Percentiles rank a stretch among this genome's conserved stretches.
phyloP scores from a whole-genome alignment of 2,113 vertebrate genomes.

The Sphaerodactylus townsendi region DNA sequence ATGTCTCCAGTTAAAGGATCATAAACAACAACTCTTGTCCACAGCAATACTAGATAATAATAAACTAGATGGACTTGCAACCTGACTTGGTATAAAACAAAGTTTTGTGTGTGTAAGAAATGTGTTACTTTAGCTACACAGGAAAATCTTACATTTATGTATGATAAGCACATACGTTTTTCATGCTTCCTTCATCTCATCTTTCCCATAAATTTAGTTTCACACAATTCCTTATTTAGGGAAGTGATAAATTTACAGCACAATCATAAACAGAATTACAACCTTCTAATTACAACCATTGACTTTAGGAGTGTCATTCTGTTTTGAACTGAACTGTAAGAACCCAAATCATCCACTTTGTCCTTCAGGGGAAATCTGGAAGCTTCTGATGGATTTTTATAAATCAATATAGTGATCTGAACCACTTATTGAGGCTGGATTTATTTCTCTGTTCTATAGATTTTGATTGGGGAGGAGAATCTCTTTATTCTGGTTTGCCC shows the following conservation, averaged over 20 bases:
- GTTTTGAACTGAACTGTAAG: background rate
- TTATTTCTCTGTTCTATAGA: slow-evolving; percentile 27
- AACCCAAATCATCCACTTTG: slow-evolving; percentile 51
- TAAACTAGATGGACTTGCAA: too few species aligned
- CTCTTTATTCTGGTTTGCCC: slow-evolving; percentile 30
- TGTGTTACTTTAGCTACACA: slow-evolving; percentile 49
- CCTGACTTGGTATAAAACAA: too few species aligned
- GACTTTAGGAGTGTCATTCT: too few species aligned
- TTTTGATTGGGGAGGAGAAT: background rate
- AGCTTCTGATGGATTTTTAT: slow-evolving; percentile 52
- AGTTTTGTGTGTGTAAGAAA: background rate
- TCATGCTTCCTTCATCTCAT: slow-evolving; percentile 49
- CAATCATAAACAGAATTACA: too few species aligned
- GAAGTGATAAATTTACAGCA: slow-evolving; percentile 27
- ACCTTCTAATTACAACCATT: too few species aligned
- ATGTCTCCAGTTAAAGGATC: too few species aligned
- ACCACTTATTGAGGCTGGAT: slow-evolving; percentile 50
- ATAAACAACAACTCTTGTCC: too few species aligned
- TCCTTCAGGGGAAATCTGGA: slow-evolving; percentile 53
- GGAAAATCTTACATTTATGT: slow-evolving; percentile 39
- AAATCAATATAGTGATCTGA: slow-evolving; percentile 52
- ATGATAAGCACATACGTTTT: slow-evolving; percentile 42
- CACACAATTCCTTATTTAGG: slow-evolving; percentile 49
- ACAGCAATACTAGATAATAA: too few species aligned
- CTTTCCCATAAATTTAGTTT: slow-evolving; percentile 48